A percentile compares a stretch with the other conserved stretches of the same genome.
Conservation (phyloP, 2,888 invertebrate species). For the Stenolophus ochropezus region DNA sequence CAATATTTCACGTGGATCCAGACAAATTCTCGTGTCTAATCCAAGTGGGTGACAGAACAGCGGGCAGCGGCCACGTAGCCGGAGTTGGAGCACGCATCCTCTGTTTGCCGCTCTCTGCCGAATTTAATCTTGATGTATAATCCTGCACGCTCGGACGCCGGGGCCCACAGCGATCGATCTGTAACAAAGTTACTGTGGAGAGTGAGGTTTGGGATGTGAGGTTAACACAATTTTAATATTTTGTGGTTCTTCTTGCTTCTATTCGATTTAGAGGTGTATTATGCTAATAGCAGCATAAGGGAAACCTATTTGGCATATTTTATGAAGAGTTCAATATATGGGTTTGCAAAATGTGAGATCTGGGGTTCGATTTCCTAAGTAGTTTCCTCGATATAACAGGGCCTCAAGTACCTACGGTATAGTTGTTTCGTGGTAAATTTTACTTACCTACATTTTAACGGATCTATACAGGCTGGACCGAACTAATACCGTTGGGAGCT, state of each 20-base stretch:
- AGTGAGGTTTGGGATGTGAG: neutral
- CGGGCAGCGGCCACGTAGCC: neutral
- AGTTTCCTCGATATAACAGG: no score
- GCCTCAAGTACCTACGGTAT: no score
- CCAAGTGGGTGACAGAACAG: conserved; percentile 9
- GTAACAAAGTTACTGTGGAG: neutral
- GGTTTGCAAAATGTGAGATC: no score
- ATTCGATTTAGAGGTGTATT: neutral
- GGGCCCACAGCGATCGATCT: neutral
- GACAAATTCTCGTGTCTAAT: conserved; percentile 15
- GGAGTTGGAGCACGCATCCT: neutral
- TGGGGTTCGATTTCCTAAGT: no score
- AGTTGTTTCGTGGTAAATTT: no score
- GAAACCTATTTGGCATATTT: neutral
- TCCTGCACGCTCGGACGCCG: conserved; percentile 4
- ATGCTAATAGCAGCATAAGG: neutral
- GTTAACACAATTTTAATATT: neutral
- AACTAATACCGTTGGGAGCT: no score
- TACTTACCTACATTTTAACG: no score
- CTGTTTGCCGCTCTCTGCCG: conserved; percentile 6
- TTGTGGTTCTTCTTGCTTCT: neutral
- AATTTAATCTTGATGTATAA: conserved; percentile 56
- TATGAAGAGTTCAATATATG: neutral
- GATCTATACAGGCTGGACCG: no score
- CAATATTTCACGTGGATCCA: neutral